Conservation (phyloP, 2,888 invertebrate species). For the Lydus trimaculatus region DNA sequence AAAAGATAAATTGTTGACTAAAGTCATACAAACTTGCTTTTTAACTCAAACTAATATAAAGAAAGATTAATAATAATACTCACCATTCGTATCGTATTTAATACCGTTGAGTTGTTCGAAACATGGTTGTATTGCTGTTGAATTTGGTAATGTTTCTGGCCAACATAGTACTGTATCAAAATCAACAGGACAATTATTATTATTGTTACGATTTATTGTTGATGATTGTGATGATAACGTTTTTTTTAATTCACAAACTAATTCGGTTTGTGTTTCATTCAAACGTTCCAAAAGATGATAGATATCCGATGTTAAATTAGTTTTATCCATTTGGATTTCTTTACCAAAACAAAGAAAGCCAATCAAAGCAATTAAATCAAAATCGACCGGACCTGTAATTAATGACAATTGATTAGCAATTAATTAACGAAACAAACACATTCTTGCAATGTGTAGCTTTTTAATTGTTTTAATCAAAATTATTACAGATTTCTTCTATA, state of each 20-base stretch:
- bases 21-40: too few species aligned
- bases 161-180: constrained; percentile 78
- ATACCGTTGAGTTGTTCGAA: constrained; percentile 79
- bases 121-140: constrained; percentile 74
- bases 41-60: too few species aligned
- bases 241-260: constrained; percentile 38
- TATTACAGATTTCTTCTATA: too few species aligned
- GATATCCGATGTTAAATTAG: not conserved
- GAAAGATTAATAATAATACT: constrained; percentile 60
- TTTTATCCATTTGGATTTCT: not conserved
- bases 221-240: constrained; percentile 27
- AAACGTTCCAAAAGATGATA: not conserved
- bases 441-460: too few species aligned
- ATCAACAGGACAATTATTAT: constrained; percentile 37
- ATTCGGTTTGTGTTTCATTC: constrained; percentile 37
- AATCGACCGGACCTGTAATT: too few species aligned
- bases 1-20: too few species aligned
- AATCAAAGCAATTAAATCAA: too few species aligned
- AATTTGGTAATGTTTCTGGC: constrained; percentile 76
- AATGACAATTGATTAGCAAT: too few species aligned
- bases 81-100: constrained; percentile 79
- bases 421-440: too few species aligned
- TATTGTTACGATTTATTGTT: not conserved
- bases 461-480: too few species aligned
- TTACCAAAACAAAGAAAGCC: too few species aligned